Conservation (phyloP, 2,797 vertebrate genomes). For the Anguilla marmorata region DNA sequence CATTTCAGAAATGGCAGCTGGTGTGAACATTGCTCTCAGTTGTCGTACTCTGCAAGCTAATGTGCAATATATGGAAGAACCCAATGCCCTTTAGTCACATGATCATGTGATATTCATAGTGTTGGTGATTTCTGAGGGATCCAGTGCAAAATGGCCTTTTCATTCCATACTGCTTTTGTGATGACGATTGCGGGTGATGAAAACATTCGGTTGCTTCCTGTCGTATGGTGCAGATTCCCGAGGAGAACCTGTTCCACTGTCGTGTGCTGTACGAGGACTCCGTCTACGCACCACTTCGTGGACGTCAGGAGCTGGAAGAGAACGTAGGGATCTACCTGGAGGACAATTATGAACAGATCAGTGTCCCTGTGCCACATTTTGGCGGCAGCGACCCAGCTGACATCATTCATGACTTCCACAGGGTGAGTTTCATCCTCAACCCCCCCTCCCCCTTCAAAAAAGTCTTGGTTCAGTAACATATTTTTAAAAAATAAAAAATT, state of each 20-base stretch:
- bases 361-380: constrained; percentile 85
- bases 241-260: constrained; percentile 86
- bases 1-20: not conserved
- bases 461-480: not conserved
- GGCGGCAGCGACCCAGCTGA: constrained; percentile 87
- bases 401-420: constrained; percentile 86
- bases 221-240: constrained; percentile 69
- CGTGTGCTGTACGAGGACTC: constrained; percentile 85
- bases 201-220: not conserved
- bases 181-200: not conserved
- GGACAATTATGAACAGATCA: constrained; percentile 91
- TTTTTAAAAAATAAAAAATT: not conserved
- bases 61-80: not conserved
- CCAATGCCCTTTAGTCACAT: not conserved
- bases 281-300: constrained; percentile 73
- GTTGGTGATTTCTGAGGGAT: not conserved
- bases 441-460: not conserved
- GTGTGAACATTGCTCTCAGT: not conserved
- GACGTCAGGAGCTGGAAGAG: constrained; percentile 85
- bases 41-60: not conserved
- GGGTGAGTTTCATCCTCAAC: constrained; percentile 59
- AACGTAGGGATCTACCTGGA: constrained; percentile 88
- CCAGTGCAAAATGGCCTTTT: not conserved
- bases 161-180: not conserved
- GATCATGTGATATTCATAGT: not conserved